Evolutionary conservation across 2,797 vertebrate species (phyloP).

Genomic region (Ispidina lecontei): DNA sequence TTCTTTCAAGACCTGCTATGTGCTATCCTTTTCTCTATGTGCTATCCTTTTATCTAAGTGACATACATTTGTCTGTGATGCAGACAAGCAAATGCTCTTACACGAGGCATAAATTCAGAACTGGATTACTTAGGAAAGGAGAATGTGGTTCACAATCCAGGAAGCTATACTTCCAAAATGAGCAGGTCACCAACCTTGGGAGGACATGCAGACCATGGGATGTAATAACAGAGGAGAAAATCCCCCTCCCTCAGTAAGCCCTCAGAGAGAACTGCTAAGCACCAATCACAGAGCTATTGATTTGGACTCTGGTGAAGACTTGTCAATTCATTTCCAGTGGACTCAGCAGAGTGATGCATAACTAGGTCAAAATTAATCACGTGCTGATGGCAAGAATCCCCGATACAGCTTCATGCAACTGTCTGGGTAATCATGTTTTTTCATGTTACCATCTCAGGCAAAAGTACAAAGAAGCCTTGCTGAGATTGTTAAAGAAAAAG

Average conservation of each 20-base stretch:
- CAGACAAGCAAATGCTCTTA: slow-evolving; percentile 4
- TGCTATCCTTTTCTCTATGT: fast-evolving
- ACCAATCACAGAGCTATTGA: not conserved
- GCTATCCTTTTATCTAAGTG: not conserved
- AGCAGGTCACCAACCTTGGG: not conserved
- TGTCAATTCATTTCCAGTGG: not conserved
- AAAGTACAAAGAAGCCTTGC: not conserved
- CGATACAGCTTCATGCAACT: not conserved
- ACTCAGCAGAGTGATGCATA: not conserved
- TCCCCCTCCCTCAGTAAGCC: not conserved
- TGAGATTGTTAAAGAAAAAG: not conserved
- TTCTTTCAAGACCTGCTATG: not conserved
- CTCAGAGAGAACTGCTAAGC: not conserved
- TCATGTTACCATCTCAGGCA: not conserved
- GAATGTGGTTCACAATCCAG: not conserved
- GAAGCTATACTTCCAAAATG: not conserved
- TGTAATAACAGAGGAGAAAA: not conserved
- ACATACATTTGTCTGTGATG: not conserved
- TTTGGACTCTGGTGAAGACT: not conserved
- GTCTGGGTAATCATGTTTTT: not conserved
- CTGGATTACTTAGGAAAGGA: not conserved
- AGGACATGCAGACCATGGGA: not conserved
- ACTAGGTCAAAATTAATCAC: slow-evolving; percentile 40
- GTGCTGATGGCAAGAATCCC: slow-evolving; percentile 15
- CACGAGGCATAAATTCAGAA: not conserved